These are phyloP conservation scores for Agriopis aurantiaria DNA, from an alignment of 2,888 invertebrate genomes.

Conservation along the genomic window DNA sequence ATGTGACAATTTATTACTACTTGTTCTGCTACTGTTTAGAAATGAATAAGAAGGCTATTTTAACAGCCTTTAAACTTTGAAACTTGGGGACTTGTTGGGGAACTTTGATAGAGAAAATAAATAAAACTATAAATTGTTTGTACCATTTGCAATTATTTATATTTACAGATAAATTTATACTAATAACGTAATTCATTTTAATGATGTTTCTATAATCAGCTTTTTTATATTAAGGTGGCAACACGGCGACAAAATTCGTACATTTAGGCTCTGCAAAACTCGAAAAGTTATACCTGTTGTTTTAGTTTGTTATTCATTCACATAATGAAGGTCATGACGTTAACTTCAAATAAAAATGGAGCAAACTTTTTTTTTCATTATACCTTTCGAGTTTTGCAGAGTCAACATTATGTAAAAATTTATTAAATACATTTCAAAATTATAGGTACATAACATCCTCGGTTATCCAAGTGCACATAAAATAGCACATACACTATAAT, in stretches of 20 bases:
- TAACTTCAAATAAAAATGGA: too few relatives aligned
- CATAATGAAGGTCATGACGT: too few relatives aligned
- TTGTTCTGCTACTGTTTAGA: not conserved
- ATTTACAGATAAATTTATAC: slow-evolving; percentile 3
- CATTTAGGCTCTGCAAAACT: too few relatives aligned
- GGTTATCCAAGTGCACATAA: slow-evolving; percentile 12
- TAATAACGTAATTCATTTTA: slow-evolving; percentile 1
- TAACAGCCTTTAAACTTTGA: too few relatives aligned
- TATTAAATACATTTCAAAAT: slow-evolving; percentile 6
- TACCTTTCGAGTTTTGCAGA: too few relatives aligned
- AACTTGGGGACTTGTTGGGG: too few relatives aligned
- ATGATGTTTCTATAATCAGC: not conserved
- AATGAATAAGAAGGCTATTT: not conserved
- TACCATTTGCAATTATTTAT: slow-evolving; percentile 13
- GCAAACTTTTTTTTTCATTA: too few relatives aligned
- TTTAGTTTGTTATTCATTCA: too few relatives aligned
- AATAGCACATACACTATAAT: slow-evolving; percentile 9
- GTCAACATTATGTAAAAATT: too few relatives aligned
- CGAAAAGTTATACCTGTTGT: too few relatives aligned
- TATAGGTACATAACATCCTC: slow-evolving; percentile 2
- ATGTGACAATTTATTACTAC: not conserved
- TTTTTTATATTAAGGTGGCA: not conserved
- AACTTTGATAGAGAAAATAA: not conserved
- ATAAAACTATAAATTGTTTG: slow-evolving; percentile 19
- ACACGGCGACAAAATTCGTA: too few relatives aligned